Evolutionary conservation across 2,888 invertebrate species (phyloP).

Genomic region (Gari tellinella): DNA sequence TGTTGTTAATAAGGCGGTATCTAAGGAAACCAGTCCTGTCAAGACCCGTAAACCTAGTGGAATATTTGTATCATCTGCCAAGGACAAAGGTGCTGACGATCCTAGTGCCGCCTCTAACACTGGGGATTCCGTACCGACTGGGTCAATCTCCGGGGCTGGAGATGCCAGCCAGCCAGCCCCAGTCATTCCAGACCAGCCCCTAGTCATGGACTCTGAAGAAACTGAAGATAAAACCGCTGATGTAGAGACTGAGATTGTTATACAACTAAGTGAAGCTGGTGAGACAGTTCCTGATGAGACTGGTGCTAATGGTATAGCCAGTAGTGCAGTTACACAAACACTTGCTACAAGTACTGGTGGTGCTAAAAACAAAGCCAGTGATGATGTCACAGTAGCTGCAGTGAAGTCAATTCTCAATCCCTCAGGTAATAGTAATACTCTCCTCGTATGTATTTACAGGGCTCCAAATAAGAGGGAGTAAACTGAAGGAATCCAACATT

Average conservation of each 20-base stretch:
- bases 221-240: background rate
- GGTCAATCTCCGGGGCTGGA: background rate
- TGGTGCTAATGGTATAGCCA: too few relatives aligned
- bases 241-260: background rate
- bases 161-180: background rate
- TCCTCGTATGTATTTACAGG: too few relatives aligned
- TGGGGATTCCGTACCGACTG: background rate
- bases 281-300: conserved; percentile 1
- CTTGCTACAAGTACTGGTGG: conserved; percentile 3
- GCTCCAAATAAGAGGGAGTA: too few relatives aligned
- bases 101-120: background rate
- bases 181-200: background rate
- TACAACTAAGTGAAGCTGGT: background rate
- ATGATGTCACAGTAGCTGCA: conserved; percentile 48
- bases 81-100: conserved; percentile 4
- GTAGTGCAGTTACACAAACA: background rate
- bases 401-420: conserved; percentile 49
- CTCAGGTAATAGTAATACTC: conserved; percentile 9
- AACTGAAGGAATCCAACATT: too few relatives aligned
- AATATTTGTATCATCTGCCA: conserved; percentile 10
- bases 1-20: background rate
- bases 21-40: background rate
- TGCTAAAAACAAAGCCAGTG: conserved; percentile 18
- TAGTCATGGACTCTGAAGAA: background rate
- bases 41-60: background rate